phyloP scores from a whole-genome alignment of 2,888 invertebrate species.

The Tiliacea aurago region DNA sequence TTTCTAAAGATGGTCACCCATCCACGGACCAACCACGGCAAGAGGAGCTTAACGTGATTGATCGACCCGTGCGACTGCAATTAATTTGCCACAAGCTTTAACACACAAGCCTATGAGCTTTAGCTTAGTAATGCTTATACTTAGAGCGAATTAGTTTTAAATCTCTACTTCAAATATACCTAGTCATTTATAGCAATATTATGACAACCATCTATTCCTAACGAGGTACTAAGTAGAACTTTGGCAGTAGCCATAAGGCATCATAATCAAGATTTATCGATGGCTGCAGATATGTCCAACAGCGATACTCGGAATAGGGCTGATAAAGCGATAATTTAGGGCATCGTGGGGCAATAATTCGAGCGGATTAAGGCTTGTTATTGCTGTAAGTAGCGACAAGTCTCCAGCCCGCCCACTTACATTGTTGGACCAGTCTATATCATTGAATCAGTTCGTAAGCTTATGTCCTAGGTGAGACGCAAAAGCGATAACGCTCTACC shows the following conservation, averaged over 20 bases:
- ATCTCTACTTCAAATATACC: not conserved
- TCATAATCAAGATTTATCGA: constrained; percentile 57
- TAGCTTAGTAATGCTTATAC: too few species aligned
- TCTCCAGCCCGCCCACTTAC: constrained; percentile 53
- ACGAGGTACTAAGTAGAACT: constrained; percentile 40
- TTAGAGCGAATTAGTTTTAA: too few species aligned
- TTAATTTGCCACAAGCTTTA: too few species aligned
- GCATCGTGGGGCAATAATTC: constrained; percentile 52
- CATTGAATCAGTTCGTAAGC: constrained; percentile 47
- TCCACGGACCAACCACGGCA: too few species aligned
- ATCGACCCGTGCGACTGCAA: too few species aligned
- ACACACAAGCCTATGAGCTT: too few species aligned
- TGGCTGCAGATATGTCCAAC: constrained; percentile 46
- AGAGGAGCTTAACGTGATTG: too few species aligned
- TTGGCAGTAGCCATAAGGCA: constrained; percentile 38
- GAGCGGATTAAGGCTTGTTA: constrained; percentile 62
- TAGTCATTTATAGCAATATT: not conserved
- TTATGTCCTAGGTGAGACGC: not conserved
- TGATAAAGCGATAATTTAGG: constrained; percentile 63
- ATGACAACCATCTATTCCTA: constrained; percentile 1
- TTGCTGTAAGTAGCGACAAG: constrained; percentile 51
- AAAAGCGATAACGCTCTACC: not conserved
- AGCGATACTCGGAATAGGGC: constrained; percentile 45
- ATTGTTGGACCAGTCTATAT: constrained; percentile 46
- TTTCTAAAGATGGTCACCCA: too few species aligned